These are phyloP conservation scores for Cyaniris semiargus DNA, from an alignment of 2,888 invertebrate genomes.

Conservation along the genomic window DNA sequence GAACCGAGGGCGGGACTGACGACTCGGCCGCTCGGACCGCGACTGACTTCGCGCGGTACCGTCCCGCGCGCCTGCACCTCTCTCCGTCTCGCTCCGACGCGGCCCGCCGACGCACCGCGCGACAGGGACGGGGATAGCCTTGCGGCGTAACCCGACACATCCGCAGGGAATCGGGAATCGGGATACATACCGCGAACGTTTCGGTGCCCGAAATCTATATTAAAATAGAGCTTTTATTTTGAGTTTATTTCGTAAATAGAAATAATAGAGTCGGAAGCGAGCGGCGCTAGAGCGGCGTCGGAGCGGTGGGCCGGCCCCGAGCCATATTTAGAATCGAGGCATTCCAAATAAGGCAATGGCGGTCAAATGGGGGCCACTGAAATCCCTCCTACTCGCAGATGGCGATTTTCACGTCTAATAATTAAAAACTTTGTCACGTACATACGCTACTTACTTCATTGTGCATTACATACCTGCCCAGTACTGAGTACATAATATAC, in stretches of 20 bases:
- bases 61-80: constrained; percentile 60
- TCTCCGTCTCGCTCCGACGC: constrained; percentile 67
- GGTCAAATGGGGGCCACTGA: constrained; percentile 89
- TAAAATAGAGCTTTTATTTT: constrained; percentile 80
- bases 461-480: constrained; percentile 45
- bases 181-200: constrained; percentile 73
- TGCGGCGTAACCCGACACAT: constrained; percentile 78
- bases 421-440: constrained; percentile 78
- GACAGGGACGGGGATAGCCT: constrained; percentile 60
- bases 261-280: constrained; percentile 79
- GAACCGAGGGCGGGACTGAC: constrained; percentile 79
- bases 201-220: constrained; percentile 76
- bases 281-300: constrained; percentile 64
- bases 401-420: constrained; percentile 78
- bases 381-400: constrained; percentile 86
- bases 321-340: constrained; percentile 91
- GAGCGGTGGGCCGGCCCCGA: constrained; percentile 85
- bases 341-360: constrained; percentile 90
- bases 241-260: constrained; percentile 80
- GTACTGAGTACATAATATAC: constrained; percentile 38
- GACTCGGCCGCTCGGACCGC: constrained; percentile 81
- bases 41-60: constrained; percentile 77
- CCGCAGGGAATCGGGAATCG: constrained; percentile 75
- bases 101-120: constrained; percentile 43
- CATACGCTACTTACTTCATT: constrained; percentile 61